Percentiles rank a stretch among this genome's conserved stretches.
Evolutionary conservation across 2,888 invertebrate genomes (phyloP).

Genomic region (Dryocosmus kuriphilus): DNA sequence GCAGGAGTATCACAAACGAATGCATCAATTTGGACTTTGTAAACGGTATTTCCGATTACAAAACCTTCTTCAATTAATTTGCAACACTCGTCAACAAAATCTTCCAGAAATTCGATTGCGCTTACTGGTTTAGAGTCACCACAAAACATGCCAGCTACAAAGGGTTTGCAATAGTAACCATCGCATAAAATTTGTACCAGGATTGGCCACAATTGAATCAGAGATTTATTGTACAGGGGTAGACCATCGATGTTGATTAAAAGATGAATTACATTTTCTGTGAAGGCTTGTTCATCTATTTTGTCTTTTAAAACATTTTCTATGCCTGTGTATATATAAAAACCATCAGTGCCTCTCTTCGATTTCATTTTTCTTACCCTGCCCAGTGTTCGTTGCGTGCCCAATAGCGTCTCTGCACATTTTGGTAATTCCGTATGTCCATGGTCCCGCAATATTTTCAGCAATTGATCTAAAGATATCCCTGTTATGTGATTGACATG

Average conservation of each 20-base stretch:
- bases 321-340: conserved; percentile 28
- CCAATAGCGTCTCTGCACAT: not conserved
- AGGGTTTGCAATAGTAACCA: conserved; percentile 29
- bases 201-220: conserved; percentile 43
- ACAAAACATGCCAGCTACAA: conserved; percentile 42
- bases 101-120: conserved; percentile 32
- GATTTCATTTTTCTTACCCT: too few species aligned
- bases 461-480: conserved; percentile 15
- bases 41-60: not conserved
- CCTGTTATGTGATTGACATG: conserved; percentile 30
- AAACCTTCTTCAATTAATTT: not conserved
- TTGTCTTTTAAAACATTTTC: not conserved
- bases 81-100: conserved; percentile 42
- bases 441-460: conserved; percentile 27
- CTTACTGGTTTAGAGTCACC: conserved; percentile 43
- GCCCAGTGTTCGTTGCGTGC: too few species aligned
- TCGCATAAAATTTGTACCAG: conserved; percentile 23
- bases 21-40: not conserved
- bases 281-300: conserved; percentile 14
- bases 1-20: conserved; percentile 5
- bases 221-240: conserved; percentile 41
- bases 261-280: conserved; percentile 32
- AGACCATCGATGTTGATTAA: conserved; percentile 44
- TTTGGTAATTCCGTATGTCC: conserved; percentile 40
- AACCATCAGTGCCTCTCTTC: conserved; percentile 6